Evolutionary conservation across 2,888 invertebrate species (phyloP), one percentile per base, ranked within the genome.

Genomic region (Chelonus formosanus): DNA sequence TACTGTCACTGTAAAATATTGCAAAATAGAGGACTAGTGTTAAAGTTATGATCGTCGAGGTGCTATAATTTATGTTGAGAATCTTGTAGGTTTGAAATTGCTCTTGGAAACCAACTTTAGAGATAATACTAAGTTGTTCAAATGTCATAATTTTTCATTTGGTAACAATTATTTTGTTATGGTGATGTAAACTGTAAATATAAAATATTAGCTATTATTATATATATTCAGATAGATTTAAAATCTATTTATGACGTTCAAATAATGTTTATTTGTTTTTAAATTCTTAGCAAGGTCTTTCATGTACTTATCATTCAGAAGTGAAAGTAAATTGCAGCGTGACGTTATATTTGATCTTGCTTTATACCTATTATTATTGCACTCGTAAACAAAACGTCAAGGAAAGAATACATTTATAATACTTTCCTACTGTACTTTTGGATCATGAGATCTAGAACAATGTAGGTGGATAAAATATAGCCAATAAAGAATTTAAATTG

Each of bases 391-490:
- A 52, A 4, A 52, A 31, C 52, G 52, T 35, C 48, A 58, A 58
- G 45, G 40, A 8, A 34, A 59, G 35, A 36, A 60, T 40, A 32
- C 8, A 31, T 20, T 43, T 52, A n/a, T 36, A 36, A 36, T 40
- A 40, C 40, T 34, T 50, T 48, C 40, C 31, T n/a, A 32, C 55
- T 40, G n/a, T 45, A 45, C 44, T 34, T 44, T 44, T 57, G 43
- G 44, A 57, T 57, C 67, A 62, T 52, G 67, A 60, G 63, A 69
- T 69, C 67, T 69, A 64, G 70, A 58, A 50, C 65, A 66, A 67
- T 71, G 70, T 70, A 61, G 71, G 71, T 68, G 71, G 68, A 59
- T 69, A 40, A 67, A 58, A 57, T 62, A 67, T 63, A n/a, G 53
- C 3, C 53, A 45, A 47, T 67, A 40, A 53, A 58, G 45, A 53